Percentiles rank a stretch among this genome's conserved stretches.
These are phyloP conservation scores for Lagocephalus sceleratus DNA, from an alignment of 2,797 vertebrate species.

Conservation along the genomic window DNA sequence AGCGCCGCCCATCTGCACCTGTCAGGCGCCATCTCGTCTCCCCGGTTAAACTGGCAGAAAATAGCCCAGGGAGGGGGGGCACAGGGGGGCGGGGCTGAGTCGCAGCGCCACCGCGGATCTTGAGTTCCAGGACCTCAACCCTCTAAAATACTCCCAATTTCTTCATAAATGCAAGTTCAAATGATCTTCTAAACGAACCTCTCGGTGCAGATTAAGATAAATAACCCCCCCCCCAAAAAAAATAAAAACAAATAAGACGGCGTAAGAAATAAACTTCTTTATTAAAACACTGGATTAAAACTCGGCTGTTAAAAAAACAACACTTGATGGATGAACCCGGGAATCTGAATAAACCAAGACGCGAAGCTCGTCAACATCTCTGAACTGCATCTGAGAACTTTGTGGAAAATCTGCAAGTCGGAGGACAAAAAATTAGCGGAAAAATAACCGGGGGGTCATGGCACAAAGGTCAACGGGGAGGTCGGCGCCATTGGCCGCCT, in stretches of 20 bases:
- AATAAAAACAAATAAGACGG: conserved; percentile 5
- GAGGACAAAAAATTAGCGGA: too few relatives aligned
- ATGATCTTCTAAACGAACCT: too few relatives aligned
- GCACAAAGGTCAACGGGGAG: background rate
- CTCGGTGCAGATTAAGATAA: too few relatives aligned
- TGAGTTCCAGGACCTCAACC: too few relatives aligned
- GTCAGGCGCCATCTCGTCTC: conserved; percentile 42
- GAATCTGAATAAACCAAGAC: background rate
- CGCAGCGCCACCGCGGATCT: background rate
- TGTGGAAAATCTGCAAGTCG: conserved; percentile 7
- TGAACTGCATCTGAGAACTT: conserved; percentile 31
- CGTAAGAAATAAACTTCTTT: conserved; percentile 53
- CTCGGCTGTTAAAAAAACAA: conserved; percentile 4
- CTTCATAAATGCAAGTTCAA: too few relatives aligned
- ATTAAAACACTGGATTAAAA: conserved; percentile 58
- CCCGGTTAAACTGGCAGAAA: conserved; percentile 65
- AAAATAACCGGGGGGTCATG: too few relatives aligned
- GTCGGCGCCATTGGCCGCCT: background rate
- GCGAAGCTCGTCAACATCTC: conserved; percentile 33
- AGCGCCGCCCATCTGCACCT: conserved; percentile 57
- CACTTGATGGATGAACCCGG: too few relatives aligned
- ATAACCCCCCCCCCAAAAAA: background rate
- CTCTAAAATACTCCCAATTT: too few relatives aligned
- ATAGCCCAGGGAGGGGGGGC: conserved; percentile 46
- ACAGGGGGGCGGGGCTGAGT: conserved; percentile 13